phyloP scores from a whole-genome alignment of 2,113 vertebrate genomes.

The Lathamus discolor region DNA sequence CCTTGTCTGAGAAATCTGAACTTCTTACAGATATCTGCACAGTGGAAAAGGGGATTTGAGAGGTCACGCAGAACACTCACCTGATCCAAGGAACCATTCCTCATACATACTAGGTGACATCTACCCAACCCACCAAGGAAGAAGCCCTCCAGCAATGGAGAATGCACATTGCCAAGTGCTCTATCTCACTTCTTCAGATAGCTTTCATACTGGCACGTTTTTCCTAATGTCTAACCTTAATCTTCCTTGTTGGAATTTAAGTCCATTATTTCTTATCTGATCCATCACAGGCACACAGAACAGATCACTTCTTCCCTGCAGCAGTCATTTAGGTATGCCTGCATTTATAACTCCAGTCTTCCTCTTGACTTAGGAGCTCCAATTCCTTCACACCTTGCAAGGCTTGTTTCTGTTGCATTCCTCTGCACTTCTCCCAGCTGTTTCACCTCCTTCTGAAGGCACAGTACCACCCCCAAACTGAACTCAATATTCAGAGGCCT shows the following conservation, averaged over 20 bases:
- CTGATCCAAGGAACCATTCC: neutral
- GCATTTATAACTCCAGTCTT: neutral
- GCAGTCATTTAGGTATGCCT: neutral
- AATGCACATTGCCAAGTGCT: neutral
- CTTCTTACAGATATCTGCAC: neutral
- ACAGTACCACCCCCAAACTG: neutral
- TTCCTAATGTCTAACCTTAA: neutral
- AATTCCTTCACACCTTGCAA: neutral
- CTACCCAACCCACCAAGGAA: neutral
- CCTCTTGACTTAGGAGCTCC: neutral
- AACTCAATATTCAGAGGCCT: neutral
- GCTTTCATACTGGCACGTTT: accelerated
- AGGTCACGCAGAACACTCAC: neutral
- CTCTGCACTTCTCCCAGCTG: neutral
- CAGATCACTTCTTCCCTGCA: neutral
- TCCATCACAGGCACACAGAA: neutral
- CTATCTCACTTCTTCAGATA: neutral
- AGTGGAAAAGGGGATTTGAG: neutral
- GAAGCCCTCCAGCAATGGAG: neutral
- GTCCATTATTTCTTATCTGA: neutral
- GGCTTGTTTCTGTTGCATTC: neutral
- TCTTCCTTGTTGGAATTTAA: neutral
- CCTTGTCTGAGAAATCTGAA: neutral
- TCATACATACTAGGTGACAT: neutral
- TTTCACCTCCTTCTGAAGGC: neutral